A percentile compares a stretch with the other conserved stretches of the same genome.
phyloP scores from a whole-genome alignment of 2,888 invertebrate genomes.

The Agrotis exclamationis region DNA sequence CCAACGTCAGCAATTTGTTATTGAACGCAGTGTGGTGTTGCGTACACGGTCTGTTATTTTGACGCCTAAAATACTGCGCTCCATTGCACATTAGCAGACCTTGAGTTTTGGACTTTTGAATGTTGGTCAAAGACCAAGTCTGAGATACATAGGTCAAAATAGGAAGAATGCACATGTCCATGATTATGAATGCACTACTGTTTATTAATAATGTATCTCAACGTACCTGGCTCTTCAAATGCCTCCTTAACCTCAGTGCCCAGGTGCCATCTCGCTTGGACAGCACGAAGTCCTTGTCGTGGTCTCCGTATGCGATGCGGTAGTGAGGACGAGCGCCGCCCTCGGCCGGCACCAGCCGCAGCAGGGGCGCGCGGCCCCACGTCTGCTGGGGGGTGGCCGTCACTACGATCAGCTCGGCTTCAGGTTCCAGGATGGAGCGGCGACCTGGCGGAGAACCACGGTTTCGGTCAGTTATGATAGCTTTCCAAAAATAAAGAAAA shows the following conservation, averaged over 20 bases:
- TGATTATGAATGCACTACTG: no score
- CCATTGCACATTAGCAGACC: no score
- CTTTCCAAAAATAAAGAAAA: background rate
- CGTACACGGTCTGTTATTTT: no score
- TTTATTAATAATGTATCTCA: background rate
- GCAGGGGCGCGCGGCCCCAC: constrained; percentile 83
- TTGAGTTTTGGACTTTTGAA: no score
- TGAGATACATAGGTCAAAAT: no score
- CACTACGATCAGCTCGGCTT: constrained; percentile 83
- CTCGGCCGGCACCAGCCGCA: constrained; percentile 82
- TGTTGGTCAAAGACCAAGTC: no score
- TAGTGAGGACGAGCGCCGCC: constrained; percentile 83
- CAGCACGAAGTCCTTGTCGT: constrained; percentile 77
- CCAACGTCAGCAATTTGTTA: no score
- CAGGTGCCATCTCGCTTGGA: constrained; percentile 84
- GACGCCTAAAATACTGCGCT: no score
- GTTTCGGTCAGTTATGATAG: background rate
- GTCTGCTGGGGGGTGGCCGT: constrained; percentile 79
- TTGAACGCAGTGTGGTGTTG: no score
- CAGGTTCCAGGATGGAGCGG: constrained; percentile 82
- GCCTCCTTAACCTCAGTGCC: constrained; percentile 81
- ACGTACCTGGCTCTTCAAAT: constrained; percentile 70
- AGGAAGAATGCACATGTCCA: no score
- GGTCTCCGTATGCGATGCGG: constrained; percentile 83
- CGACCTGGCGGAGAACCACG: constrained; percentile 72